These are phyloP conservation scores for Aptenodytes patagonicus DNA, from an alignment of 2,113 vertebrate genomes.

Conservation along the genomic window DNA sequence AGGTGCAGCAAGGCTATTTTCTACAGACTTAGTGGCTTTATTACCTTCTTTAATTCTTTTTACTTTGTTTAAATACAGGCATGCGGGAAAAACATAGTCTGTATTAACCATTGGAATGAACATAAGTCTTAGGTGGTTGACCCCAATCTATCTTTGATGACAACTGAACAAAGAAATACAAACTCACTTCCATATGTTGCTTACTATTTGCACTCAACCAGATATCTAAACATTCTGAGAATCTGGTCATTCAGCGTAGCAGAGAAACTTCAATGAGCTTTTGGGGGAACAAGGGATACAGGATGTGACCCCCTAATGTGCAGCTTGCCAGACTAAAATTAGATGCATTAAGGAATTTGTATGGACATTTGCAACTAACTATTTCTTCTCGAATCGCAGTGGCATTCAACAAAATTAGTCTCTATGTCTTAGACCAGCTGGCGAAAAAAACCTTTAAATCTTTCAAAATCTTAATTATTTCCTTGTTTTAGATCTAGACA, in stretches of 20 bases:
- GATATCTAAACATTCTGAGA: conserved; percentile 4
- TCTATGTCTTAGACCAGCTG: not conserved
- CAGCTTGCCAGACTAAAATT: not conserved
- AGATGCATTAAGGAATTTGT: not conserved
- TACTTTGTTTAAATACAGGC: not conserved
- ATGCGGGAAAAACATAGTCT: not conserved
- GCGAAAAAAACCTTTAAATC: not conserved
- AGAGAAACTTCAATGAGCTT: not conserved
- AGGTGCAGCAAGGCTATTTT: not conserved
- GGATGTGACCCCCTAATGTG: not conserved
- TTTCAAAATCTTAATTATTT: not conserved
- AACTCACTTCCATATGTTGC: conserved; percentile 13
- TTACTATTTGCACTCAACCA: not conserved
- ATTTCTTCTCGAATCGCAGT: not conserved
- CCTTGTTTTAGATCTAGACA: not conserved
- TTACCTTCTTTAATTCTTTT: not conserved
- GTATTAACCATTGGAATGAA: not conserved
- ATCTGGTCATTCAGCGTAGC: not conserved
- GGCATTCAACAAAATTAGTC: not conserved
- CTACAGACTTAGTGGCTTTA: not conserved
- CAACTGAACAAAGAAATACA: conserved; percentile 18
- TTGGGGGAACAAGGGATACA: not conserved
- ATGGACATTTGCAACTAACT: not conserved
- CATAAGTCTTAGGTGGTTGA: not conserved
- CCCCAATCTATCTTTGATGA: conserved; percentile 37